These are phyloP conservation scores for Zaprionus capensis DNA, from an alignment of 1,140 invertebrate genomes.

Conservation along the genomic window DNA sequence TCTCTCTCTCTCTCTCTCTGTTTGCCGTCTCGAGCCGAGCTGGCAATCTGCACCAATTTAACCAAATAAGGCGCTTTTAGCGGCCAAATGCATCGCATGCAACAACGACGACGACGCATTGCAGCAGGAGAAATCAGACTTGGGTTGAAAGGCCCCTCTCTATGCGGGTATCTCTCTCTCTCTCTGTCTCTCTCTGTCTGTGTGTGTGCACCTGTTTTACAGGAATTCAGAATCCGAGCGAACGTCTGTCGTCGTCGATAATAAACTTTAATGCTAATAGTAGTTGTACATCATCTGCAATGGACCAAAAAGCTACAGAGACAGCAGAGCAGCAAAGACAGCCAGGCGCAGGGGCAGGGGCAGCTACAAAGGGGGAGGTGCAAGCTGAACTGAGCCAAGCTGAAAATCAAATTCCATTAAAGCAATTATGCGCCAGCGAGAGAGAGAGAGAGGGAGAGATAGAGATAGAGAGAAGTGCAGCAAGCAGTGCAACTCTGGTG, in stretches of 20 bases:
- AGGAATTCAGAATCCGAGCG: conserved; percentile 77
- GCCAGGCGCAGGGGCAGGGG: too few relatives aligned
- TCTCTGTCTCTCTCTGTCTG: conserved; percentile 9
- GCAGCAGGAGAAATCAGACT: conserved; percentile 67
- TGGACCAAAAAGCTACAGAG: conserved; percentile 71
- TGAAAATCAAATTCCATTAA: conserved; percentile 80
- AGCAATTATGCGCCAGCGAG: conserved; percentile 65
- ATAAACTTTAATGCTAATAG: conserved; percentile 84
- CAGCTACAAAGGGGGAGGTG: neutral
- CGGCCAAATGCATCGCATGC: conserved; percentile 79
- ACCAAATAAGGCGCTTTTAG: conserved; percentile 83
- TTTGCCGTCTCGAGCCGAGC: conserved; percentile 7
- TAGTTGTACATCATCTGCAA: conserved; percentile 81
- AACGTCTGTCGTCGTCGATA: conserved; percentile 74
- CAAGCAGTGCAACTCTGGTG: conserved; percentile 19
- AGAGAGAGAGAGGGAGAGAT: too few relatives aligned
- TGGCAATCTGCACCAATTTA: conserved; percentile 81
- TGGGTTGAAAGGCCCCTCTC: conserved; percentile 74
- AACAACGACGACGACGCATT: conserved; percentile 48
- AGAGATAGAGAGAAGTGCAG: too few relatives aligned
- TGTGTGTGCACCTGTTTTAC: conserved; percentile 75
- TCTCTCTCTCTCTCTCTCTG: neutral
- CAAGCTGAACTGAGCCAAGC: conserved; percentile 20
- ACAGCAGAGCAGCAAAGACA: conserved; percentile 9
- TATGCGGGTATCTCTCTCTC: conserved; percentile 14